Evolutionary conservation across 2,797 vertebrate species (phyloP), one percentile per base, ranked within the genome.

Genomic region (Hippocampus kuda): DNA sequence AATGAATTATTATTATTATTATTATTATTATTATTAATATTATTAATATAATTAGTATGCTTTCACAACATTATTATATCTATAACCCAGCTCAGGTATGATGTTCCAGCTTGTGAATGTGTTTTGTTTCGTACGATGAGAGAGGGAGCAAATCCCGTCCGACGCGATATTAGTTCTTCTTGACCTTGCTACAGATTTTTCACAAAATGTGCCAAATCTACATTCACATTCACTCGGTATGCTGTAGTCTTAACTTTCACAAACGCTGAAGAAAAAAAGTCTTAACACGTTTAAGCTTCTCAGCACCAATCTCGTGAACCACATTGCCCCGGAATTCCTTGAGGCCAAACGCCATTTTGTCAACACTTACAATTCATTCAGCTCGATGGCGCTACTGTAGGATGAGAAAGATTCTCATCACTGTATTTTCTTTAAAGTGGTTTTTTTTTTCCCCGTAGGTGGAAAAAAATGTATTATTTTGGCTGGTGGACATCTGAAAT

Each of bases 21-120:
- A 54, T 54, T 53, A 53, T 53, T 53, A 53, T 53, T 53, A 53
- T 9, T 53, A 53, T n/a, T n/a, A n/a, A n/a, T 53, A 53, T 53
- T 53, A 53, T 53, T 53, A 53, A n/a, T 53, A 53, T n/a, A 2
- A 56, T 56, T 13, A 56, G 24, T 89, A 82, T 94, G 92, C 93
- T 94, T 92, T 92, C 91, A 91, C 94, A 94, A 91, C 91, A 90
- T 95, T 93, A 93, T 24, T 63, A 63, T 65, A 46, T 74, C 72
- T 75, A 70, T 92, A 66, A 93, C 95, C 92, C 97, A 94, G 95
- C 96, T 99, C 97, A 99, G 97, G 97, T 98, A 98, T 95, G 94
- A 94, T 93, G 95, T 97, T 93, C 94, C 93, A 94, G 93, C 95
- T 95, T 95, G 94, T 97, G 96, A 98, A 98, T 98, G 84, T 87